Percentiles rank a stretch among this genome's conserved stretches.
These are phyloP conservation scores for Eufriesea mexicana DNA, from an alignment of 1,140 invertebrate species.

Conservation along the genomic window DNA sequence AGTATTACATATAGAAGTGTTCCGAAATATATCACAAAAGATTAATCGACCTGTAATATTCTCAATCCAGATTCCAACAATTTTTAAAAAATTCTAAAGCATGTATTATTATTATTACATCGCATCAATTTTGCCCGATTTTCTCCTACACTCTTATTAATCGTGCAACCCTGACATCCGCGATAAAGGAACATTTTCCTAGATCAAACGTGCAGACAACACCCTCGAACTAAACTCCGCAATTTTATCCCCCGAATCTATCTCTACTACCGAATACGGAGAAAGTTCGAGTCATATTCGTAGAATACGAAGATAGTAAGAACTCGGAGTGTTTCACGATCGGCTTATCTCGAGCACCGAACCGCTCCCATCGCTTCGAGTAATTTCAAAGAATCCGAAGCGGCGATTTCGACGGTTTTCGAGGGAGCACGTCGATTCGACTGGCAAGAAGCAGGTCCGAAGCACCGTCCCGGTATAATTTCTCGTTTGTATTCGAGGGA, in stretches of 20 bases:
- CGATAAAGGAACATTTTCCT: background rate
- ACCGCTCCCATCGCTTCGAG: background rate
- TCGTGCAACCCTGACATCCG: too few species aligned
- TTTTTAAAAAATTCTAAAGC: too few species aligned
- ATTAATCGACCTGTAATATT: too few species aligned
- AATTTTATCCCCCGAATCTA: background rate
- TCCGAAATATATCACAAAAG: too few species aligned
- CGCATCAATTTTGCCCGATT: too few species aligned
- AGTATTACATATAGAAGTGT: too few species aligned
- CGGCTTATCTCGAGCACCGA: background rate
- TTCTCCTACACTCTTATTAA: too few species aligned
- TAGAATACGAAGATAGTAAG: background rate
- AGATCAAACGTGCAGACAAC: too few species aligned
- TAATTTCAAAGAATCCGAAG: background rate
- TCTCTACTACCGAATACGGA: background rate
- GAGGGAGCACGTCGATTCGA: background rate
- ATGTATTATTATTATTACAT: too few species aligned
- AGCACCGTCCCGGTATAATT: conserved; percentile 26
- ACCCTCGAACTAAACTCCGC: too few species aligned
- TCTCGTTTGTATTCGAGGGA: conserved; percentile 50
- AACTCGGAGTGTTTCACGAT: too few species aligned
- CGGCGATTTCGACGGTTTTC: conserved; percentile 6
- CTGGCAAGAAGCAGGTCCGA: conserved; percentile 1
- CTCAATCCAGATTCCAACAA: too few species aligned
- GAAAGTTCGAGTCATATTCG: background rate